A percentile compares a stretch with the other conserved stretches of the same genome.
phyloP scores from a whole-genome alignment of 2,113 vertebrate species.

The Rhegmatorhina hoffmannsi region DNA sequence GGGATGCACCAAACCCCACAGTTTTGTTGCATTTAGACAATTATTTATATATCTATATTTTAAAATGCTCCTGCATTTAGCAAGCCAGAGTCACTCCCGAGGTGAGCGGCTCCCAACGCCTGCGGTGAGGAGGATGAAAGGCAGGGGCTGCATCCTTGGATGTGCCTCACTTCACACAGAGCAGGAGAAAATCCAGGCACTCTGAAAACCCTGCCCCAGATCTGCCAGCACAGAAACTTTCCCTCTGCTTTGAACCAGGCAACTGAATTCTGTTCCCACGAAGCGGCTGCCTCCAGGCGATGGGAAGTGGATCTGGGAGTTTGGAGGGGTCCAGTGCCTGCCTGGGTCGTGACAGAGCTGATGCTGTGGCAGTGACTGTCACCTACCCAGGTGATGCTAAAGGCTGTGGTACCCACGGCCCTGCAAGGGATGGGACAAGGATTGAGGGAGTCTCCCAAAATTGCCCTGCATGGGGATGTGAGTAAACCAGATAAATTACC shows the following conservation, averaged over 20 bases:
- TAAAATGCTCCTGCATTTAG: neutral
- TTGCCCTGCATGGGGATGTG: rapidly evolving
- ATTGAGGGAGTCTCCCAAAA: neutral
- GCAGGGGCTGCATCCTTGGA: slow-evolving; percentile 36
- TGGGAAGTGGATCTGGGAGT: neutral
- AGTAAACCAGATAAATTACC: neutral
- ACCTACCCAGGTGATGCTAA: rapidly evolving
- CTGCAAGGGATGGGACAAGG: neutral
- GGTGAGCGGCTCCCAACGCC: slow-evolving; percentile 25
- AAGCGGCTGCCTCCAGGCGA: neutral
- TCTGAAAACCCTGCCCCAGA: slow-evolving; percentile 49
- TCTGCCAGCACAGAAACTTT: slow-evolving; percentile 46
- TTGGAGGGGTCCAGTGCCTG: rapidly evolving
- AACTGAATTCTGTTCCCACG: neutral
- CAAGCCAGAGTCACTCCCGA: slow-evolving; percentile 25
- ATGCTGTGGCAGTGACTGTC: neutral
- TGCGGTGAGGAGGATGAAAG: slow-evolving; percentile 57
- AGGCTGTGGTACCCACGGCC: neutral
- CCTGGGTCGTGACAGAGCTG: neutral
- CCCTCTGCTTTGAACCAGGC: slow-evolving; percentile 11
- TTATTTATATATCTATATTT: neutral
- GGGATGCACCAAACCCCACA: neutral
- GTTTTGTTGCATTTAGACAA: slow-evolving; percentile 16
- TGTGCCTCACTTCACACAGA: slow-evolving; percentile 34
- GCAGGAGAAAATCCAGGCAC: neutral